Conservation (phyloP, 2,888 invertebrate species). For the Creontiades dilutus region DNA sequence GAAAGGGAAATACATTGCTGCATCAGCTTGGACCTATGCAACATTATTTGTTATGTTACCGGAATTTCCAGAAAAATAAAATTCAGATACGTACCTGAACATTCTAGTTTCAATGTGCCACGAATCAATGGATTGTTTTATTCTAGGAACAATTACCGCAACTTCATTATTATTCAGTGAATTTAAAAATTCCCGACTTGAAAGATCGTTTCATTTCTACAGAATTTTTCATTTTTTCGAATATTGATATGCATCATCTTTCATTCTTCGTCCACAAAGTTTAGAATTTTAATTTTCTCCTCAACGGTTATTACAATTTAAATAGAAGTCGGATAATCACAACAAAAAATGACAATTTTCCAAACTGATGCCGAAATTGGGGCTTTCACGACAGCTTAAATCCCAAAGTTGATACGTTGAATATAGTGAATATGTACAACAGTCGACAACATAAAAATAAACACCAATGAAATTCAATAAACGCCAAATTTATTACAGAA, state of each 20-base stretch:
- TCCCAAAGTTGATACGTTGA: background rate
- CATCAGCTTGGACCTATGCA: constrained; percentile 19
- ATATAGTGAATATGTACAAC: background rate
- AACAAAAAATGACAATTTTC: constrained; percentile 13
- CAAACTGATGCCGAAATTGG: constrained; percentile 15
- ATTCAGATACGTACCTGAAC: too few species aligned
- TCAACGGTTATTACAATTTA: too few species aligned
- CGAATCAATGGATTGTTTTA: background rate
- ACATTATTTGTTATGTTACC: background rate
- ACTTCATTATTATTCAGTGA: background rate
- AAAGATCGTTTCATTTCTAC: background rate
- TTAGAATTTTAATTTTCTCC: background rate
- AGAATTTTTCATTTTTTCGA: background rate
- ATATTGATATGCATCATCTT: background rate
- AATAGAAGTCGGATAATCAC: too few species aligned
- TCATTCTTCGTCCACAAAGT: background rate
- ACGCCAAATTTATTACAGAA: too few species aligned
- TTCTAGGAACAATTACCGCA: background rate
- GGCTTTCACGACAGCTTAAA: background rate
- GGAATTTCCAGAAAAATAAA: too few species aligned
- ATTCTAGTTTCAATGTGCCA: too few species aligned
- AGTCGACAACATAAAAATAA: background rate
- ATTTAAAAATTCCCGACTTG: background rate
- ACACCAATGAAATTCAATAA: too few species aligned
- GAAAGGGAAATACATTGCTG: background rate